Evolutionary conservation across 2,888 invertebrate species (phyloP).

Genomic region (Pharmacophagus antenor): DNA sequence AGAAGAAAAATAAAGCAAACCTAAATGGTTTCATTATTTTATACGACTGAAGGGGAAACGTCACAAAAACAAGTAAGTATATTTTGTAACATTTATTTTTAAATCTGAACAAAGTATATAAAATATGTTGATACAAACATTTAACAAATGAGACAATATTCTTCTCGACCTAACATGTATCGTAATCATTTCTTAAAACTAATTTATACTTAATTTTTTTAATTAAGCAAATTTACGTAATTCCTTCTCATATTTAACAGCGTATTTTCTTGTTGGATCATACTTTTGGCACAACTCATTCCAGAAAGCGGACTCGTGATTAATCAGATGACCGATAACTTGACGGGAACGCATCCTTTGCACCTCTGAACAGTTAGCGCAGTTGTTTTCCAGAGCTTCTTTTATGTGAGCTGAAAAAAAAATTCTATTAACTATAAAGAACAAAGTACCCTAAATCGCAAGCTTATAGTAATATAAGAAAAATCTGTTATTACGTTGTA

Average conservation of each 20-base stretch:
- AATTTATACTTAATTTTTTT: too few relatives aligned
- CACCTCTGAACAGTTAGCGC: slow-evolving; percentile 44
- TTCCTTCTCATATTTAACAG: slow-evolving; percentile 47
- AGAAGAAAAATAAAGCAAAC: slow-evolving; percentile 20
- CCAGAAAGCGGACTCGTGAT: slow-evolving; percentile 52
- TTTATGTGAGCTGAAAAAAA: slow-evolving; percentile 45
- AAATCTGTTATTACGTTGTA: background rate
- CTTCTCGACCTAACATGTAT: background rate
- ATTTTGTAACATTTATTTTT: background rate
- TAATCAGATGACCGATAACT: slow-evolving; percentile 54
- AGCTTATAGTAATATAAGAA: too few relatives aligned
- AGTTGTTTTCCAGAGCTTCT: slow-evolving; percentile 52
- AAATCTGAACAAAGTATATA: background rate
- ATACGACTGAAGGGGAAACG: background rate
- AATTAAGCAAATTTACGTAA: slow-evolving; percentile 36
- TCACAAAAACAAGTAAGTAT: background rate
- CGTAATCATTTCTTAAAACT: background rate
- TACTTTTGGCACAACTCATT: slow-evolving; percentile 51
- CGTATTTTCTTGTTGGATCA: slow-evolving; percentile 51
- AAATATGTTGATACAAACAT: too few relatives aligned
- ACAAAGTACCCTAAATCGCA: too few relatives aligned
- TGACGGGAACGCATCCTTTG: slow-evolving; percentile 48
- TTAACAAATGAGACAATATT: background rate
- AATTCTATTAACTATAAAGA: too few relatives aligned
- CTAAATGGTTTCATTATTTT: background rate